Base-by-base conservation (phyloP, 2,797 vertebrate species). In the Chrysocyon brachyurus region DNA sequence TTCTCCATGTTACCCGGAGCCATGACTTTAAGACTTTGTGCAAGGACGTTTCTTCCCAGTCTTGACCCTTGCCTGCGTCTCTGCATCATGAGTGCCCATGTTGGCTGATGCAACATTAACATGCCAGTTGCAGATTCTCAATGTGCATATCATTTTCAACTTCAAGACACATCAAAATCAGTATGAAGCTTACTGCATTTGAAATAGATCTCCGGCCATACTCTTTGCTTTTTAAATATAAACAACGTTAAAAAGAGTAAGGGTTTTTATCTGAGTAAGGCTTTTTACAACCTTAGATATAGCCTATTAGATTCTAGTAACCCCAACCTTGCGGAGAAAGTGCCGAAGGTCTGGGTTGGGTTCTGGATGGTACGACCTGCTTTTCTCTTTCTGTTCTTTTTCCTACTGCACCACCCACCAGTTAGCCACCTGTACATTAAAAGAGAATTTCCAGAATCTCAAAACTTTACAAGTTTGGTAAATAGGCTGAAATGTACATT, bases 221-320 rank as follows among this genome's bases (percentile, higher is more conserved):
- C 0, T 1, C 0, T 15, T 86, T 24, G 1, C 6, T 85, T 87
- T 75, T 61, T 6, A 81, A 89, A 88, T 85, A 49, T 26, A 91
- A 92, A 79, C 33, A 28, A 90, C 14, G 61, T 83, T 63, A 83
- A 83, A 31, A 95, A 68, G 6, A 14, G 21, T 6, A 66, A 77
- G 5, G 0, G 8, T 79, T 97, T 75, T 96, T 75, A 64, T 24
- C 17, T 78, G 83, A 57, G 49, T 61, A 66, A 82, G 24, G 59
- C 26, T 79, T 94, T 77, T 40, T 31, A 66, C 79, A 78, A 31
- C 31, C 5, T 57, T 90, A 21, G 8, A 59, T 12, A 8, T 91
- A 14, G 68, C 91, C 92, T 61, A 57, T 22, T 72, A 2, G 16
- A 40, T n/a, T 79, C 46, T 94, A 33, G 79, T 94, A 95, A 87